Evolutionary conservation across 2,113 vertebrate species (phyloP).

Genomic region (Sebastes schlegelii): DNA sequence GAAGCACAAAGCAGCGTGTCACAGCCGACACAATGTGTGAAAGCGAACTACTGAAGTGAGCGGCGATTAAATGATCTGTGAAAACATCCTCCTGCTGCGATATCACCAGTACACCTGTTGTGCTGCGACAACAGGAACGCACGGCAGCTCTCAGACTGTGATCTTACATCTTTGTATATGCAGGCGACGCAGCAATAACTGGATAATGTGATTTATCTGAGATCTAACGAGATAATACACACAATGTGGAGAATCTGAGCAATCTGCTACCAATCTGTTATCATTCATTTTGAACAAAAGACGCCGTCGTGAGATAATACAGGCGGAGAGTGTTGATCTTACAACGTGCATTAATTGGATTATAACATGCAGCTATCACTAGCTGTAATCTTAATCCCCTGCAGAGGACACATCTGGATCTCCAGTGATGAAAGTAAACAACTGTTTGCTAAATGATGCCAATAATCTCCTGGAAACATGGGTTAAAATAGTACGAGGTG

Average conservation of each 20-base stretch:
- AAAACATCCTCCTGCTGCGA: conserved; percentile 52
- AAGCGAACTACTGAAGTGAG: conserved; percentile 42
- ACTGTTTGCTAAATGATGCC: conserved; percentile 61
- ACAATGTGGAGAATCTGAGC: conserved; percentile 24
- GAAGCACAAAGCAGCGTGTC: conserved; percentile 47
- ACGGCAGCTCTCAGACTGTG: conserved; percentile 29
- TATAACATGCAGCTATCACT: conserved; percentile 54
- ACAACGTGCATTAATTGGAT: conserved; percentile 70
- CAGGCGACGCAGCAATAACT: conserved; percentile 33
- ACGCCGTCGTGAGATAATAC: conserved; percentile 27
- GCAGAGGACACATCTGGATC: conserved; percentile 70
- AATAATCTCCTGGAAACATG: conserved; percentile 63
- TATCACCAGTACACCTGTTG: conserved; percentile 62
- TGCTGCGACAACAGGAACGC: conserved; percentile 28
- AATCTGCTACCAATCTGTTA: conserved; percentile 36
- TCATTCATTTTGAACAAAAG: conserved; percentile 51
- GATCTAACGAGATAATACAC: conserved; percentile 19
- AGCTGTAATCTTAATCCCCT: conserved; percentile 68
- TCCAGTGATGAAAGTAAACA: conserved; percentile 69
- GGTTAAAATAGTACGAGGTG: conserved; percentile 51
- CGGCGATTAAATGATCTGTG: conserved; percentile 50
- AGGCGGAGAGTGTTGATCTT: conserved; percentile 7
- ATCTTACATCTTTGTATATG: conserved; percentile 14
- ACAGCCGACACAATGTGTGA: conserved; percentile 44
- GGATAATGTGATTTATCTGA: conserved; percentile 50